Conservation (phyloP, 2,797 vertebrate species). For the Halcyon leucocephala region DNA sequence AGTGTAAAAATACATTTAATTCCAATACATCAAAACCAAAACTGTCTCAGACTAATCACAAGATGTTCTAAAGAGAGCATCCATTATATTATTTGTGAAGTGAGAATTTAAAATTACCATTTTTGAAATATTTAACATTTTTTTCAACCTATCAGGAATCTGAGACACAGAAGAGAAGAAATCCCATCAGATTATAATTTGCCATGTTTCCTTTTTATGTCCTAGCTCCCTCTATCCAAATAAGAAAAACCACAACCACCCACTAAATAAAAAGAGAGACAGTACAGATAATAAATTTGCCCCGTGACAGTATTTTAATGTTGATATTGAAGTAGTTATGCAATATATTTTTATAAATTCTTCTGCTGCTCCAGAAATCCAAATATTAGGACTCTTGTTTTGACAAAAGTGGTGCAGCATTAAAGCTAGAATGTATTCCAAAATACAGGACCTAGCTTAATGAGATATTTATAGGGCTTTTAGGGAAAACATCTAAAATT, state of each 20-base stretch:
- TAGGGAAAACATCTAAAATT: not conserved
- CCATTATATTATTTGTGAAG: not conserved
- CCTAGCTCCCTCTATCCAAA: not conserved
- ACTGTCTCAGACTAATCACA: not conserved
- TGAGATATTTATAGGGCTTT: not conserved
- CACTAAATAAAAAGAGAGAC: not conserved
- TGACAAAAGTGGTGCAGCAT: slow-evolving; percentile 1
- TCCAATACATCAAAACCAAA: not conserved
- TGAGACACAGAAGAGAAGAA: not conserved
- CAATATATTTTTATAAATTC: not conserved
- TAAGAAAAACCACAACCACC: not conserved
- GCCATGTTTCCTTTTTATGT: not conserved
- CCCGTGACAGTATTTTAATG: not conserved
- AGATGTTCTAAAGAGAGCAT: not conserved
- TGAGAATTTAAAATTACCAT: not conserved
- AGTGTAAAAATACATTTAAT: not conserved
- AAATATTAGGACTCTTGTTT: not conserved
- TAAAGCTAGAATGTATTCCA: not conserved
- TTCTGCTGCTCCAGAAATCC: slow-evolving; percentile 18
- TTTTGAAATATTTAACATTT: not conserved
- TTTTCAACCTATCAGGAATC: not conserved
- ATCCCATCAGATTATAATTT: not conserved
- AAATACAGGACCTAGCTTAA: not conserved
- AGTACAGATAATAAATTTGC: not conserved
- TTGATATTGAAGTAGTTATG: not conserved